phyloP scores from a whole-genome alignment of 2,113 vertebrate species.

The Equus quagga region DNA sequence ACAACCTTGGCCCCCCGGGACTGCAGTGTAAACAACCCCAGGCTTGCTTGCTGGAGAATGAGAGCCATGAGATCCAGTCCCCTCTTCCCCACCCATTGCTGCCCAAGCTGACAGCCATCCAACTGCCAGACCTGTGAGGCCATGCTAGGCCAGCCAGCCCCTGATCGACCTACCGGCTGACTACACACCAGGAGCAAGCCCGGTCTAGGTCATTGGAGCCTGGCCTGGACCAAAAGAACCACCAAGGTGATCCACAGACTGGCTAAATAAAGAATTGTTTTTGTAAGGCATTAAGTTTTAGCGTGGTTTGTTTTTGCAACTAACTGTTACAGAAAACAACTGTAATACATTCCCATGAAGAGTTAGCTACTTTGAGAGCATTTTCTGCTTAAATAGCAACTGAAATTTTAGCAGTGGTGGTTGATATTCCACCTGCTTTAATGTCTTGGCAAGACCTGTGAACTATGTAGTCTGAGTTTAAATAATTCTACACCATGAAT shows the following conservation, averaged over 20 bases:
- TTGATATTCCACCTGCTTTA: background rate
- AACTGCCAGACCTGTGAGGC: background rate
- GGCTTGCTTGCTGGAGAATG: background rate
- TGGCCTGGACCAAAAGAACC: background rate
- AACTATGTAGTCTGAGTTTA: background rate
- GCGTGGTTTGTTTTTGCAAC: background rate
- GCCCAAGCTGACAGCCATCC: background rate
- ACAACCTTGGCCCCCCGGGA: background rate
- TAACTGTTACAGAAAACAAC: background rate
- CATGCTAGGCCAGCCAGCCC: background rate
- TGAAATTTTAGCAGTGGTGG: background rate
- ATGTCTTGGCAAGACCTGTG: background rate
- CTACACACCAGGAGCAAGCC: background rate
- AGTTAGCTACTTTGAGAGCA: constrained; percentile 15
- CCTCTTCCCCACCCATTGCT: background rate
- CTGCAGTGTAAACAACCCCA: background rate
- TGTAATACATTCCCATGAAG: background rate
- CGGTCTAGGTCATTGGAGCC: accelerated
- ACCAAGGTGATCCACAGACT: background rate
- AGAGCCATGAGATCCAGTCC: background rate
- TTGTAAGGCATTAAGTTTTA: background rate
- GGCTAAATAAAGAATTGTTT: background rate
- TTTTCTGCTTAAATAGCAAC: background rate
- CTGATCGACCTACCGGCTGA: background rate
- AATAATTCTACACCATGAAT: background rate